phyloP scores from a whole-genome alignment of 2,113 vertebrate species.

The human (Homo sapiens) region GRCh38 chr5:61574001-61574500 shows the following conservation, averaged over 20 bases:
- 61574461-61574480: too few species aligned
- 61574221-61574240: neutral
- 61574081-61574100: neutral
- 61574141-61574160: neutral
- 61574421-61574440: too few species aligned
- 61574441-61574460: too few species aligned
- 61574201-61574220: neutral
- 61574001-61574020: neutral
- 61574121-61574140: neutral
- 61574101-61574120: neutral
- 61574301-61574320: neutral
- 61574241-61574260: constrained; percentile 1
- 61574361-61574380: constrained; percentile 35
- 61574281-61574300: constrained; percentile 9
- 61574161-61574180: neutral
- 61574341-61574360: neutral
- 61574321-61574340: neutral
- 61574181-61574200: constrained; percentile 28
- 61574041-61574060: constrained; percentile 1
- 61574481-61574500: too few species aligned
- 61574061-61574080: neutral
- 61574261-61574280: neutral
- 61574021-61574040: neutral
- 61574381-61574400: constrained; percentile 26
- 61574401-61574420: neutral